A percentile compares a stretch with the other conserved stretches of the same genome.
phyloP scores from a whole-genome alignment of 2,797 vertebrate species.

The Novumbra hubbsi region DNA sequence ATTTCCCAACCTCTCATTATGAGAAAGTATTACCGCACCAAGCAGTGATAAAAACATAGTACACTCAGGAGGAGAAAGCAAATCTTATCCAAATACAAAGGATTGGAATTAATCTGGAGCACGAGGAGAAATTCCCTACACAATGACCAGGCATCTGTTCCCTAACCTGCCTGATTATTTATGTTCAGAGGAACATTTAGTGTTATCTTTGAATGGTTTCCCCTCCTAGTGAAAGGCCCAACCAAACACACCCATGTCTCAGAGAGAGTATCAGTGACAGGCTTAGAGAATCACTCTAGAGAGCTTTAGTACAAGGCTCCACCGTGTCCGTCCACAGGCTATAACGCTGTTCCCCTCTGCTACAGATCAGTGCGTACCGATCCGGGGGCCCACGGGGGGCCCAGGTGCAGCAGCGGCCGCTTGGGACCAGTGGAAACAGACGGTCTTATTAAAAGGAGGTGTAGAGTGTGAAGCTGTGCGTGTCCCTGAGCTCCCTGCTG shows the following conservation, averaged over 20 bases:
- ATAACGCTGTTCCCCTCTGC: constrained; percentile 16
- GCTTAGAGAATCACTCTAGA: not conserved
- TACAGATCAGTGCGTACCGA: constrained; percentile 6
- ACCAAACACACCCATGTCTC: constrained; percentile 28
- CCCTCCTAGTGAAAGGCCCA: constrained; percentile 13
- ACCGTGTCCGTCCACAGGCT: constrained; percentile 16
- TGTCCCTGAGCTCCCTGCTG: constrained; percentile 41
- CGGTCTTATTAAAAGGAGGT: constrained; percentile 38
- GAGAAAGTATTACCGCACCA: constrained; percentile 31
- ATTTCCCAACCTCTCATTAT: constrained; percentile 24
- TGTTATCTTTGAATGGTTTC: constrained; percentile 13
- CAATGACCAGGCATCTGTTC: not conserved
- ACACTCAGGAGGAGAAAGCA: constrained; percentile 38
- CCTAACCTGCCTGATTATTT: not conserved
- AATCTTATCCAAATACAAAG: constrained; percentile 41
- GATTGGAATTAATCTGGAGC: constrained; percentile 32
- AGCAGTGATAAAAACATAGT: constrained; percentile 33
- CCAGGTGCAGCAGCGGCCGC: constrained; percentile 19
- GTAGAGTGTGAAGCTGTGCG: constrained; percentile 30
- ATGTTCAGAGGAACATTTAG: constrained; percentile 9
- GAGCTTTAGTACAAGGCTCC: constrained; percentile 19
- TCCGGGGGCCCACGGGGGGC: constrained; percentile 29
- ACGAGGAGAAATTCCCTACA: constrained; percentile 31
- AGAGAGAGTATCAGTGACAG: not conserved
- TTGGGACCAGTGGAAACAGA: constrained; percentile 29